These are phyloP conservation scores for Eriocheir sinensis DNA, from an alignment of 1,140 invertebrate genomes.

Conservation along the genomic window DNA sequence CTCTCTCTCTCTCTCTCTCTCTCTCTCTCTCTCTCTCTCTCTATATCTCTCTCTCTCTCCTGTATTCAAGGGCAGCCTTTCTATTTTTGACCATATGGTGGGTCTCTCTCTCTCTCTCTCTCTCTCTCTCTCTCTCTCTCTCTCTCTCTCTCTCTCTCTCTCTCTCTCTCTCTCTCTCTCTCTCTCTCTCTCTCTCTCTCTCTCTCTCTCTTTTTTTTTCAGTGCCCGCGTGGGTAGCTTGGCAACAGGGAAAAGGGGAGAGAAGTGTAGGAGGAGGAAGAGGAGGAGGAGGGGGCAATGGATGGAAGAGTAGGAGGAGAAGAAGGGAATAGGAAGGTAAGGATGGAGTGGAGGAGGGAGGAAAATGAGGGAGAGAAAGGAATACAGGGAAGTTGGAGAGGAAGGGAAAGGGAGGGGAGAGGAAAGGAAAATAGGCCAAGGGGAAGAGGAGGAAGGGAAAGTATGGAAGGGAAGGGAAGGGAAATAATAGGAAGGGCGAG, in stretches of 20 bases:
- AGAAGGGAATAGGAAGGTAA: background rate
- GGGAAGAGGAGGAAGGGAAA: background rate
- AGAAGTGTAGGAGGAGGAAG: background rate
- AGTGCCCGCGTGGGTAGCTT: background rate
- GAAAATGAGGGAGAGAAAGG: background rate
- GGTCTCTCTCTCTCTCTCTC: no score
- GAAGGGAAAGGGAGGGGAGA: background rate
- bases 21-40: background rate
- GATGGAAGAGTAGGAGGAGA: no score
- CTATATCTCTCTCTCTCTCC: background rate
- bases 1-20: background rate
- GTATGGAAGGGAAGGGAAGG: background rate
- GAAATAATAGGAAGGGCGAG: background rate
- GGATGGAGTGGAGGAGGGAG: background rate
- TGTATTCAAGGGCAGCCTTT: background rate
- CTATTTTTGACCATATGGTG: background rate
- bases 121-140: background rate
- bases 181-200: slow-evolving; percentile 12
- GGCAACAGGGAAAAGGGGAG: background rate
- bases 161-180: background rate
- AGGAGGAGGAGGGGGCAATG: background rate
- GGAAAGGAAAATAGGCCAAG: background rate
- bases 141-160: slow-evolving; percentile 38
- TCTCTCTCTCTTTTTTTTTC: background rate
- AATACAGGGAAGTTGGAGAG: no score